Evolutionary conservation across 2,888 invertebrate species (phyloP), one percentile per base, ranked within the genome.

Genomic region (Chromoteleia sp.): DNA sequence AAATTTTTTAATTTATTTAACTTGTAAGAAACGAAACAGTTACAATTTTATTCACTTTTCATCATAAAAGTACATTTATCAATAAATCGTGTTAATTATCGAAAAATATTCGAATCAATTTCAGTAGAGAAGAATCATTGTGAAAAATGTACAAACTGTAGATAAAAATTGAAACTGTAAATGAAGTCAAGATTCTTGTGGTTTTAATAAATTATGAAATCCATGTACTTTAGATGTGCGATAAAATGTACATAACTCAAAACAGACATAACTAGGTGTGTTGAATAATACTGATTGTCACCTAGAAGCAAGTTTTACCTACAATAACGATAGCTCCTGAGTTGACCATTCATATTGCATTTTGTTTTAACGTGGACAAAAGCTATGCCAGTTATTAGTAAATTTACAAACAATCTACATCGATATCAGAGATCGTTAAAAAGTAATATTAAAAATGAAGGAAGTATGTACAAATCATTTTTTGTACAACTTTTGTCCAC

Each of bases 201-300:
- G 12, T 30, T 48, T 50, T 30, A 71, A 52, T 15, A 43, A 63
- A 61, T 30, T 41, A 25, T 58, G 19, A 59, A 39, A 19, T 25
- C 6, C 10, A n/a, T 54, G 15, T 54, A 30, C 8, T 59, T 71
- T 12, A 71, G 15, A 59, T 48, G 52, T 54, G 21, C 43, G 17
- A 54, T 50, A 39, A 65, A 75, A 75, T 67, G 54, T 71, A 80
- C 58, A 74, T 61, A 59, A 74, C 45, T 80, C 68, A 78, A 65
- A 78, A 63, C 67, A 73, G 30, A 63, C 58, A 21, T 63, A 78
- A 71, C 76, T 82, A 79, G 68, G 73, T 76, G 67, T 76, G 56
- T 67, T 73, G 41, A 77, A 80, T 82, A 82, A 82, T 82, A 82
- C 79, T 82, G 82, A 82, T 82, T 82, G 76, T 82, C 82, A 82